A percentile compares a stretch with the other conserved stretches of the same genome.
Evolutionary conservation across 2,113 vertebrate species (phyloP).

Genomic region (Plectropomus leopardus): DNA sequence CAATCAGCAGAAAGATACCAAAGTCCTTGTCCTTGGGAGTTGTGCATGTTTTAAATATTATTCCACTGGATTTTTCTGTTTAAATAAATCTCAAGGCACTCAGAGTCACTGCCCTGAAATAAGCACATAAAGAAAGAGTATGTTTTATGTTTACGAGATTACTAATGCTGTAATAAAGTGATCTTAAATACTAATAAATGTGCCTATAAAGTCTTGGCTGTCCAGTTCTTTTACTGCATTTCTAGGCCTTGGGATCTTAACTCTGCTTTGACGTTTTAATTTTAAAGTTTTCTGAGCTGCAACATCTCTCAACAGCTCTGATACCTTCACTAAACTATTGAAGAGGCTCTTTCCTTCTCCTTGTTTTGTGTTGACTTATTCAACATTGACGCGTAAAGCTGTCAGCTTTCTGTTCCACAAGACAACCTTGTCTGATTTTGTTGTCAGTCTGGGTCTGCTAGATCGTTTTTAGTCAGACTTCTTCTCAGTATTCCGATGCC

Average conservation of each 20-base stretch:
- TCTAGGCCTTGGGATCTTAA: neutral
- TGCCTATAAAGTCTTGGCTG: too few species aligned
- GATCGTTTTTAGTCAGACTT: neutral
- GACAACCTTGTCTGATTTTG: constrained; percentile 23
- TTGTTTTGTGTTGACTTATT: neutral
- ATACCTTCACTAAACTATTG: neutral
- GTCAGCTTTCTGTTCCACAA: constrained; percentile 12
- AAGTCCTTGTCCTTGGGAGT: too few species aligned
- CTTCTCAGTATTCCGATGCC: neutral
- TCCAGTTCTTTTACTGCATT: neutral
- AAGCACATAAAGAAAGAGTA: too few species aligned
- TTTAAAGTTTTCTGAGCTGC: neutral
- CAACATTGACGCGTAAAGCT: neutral
- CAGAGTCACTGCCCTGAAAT: too few species aligned
- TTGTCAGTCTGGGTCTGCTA: constrained; percentile 22
- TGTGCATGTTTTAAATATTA: too few species aligned
- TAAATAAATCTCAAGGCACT: too few species aligned
- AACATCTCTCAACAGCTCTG: neutral
- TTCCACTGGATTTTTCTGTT: too few species aligned
- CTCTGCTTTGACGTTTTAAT: neutral
- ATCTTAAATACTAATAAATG: too few species aligned
- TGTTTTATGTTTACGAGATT: too few species aligned
- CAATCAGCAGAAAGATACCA: neutral
- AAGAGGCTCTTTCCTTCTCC: neutral
- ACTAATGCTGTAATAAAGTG: too few species aligned